Base-by-base conservation (phyloP, 2,888 invertebrate genomes). In the Nematopogon swammerdamellus region DNA sequence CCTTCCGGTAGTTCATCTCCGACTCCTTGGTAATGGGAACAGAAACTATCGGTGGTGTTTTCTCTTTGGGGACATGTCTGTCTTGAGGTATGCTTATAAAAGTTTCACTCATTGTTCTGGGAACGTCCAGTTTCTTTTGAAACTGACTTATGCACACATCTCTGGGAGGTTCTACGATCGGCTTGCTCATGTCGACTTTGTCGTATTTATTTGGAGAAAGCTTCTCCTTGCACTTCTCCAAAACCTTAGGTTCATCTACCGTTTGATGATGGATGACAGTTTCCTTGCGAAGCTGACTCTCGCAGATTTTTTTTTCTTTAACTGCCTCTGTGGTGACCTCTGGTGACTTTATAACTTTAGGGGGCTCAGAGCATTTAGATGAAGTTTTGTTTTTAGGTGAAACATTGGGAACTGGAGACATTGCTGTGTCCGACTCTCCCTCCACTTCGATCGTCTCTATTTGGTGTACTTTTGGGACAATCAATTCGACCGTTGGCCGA, bases 191-290 rank as follows among this genome's bases (percentile, higher is more conserved):
- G 51, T 79, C 79, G 49, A 68, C 65, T 68, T 74, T 76, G 51
- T 79, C 79, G 49, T 68, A 65, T 68, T 75, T 76, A 50, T 62
- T 71, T 2, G 76, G 74, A 1, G 76, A 72, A 11, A 11, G 19
- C 49, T 66, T 76, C 52, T 44, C 44, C 17, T 19, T 44, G 14
- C 19, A 19, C 19, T 74, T 77, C 43, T 77, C 76, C 1, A 51
- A 42, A 45, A 48, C 60, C 56, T 71, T 76, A 16, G 52, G 52
- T 49, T 79, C 77, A 25, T 77, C 77, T 2, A 61, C 54, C 29
- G 63, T 64, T 55, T 79, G 77, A 58, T 72, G 75, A 58, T 76
- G 77, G 50, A 79, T 79, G 0, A 79, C 77, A 2, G 77, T 77
- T 58, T 77, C 79, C 58, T 77, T 77, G 50, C 79, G 65, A 46